Evolutionary conservation across 2,797 vertebrate species (phyloP).

Genomic region (Picus viridis): DNA sequence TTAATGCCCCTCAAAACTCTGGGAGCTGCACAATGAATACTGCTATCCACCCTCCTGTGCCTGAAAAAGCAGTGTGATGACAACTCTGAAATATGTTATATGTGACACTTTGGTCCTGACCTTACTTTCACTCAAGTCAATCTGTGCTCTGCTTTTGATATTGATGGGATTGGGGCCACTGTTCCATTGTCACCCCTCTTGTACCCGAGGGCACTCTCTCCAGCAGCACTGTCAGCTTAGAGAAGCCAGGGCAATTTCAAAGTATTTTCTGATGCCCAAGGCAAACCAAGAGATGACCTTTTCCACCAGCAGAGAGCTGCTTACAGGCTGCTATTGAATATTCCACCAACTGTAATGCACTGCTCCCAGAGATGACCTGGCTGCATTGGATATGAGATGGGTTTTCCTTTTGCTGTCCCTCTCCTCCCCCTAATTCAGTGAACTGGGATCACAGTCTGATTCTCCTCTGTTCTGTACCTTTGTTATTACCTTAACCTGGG

Average conservation of each 20-base stretch:
- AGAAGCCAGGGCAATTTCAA: background rate
- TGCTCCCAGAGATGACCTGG: background rate
- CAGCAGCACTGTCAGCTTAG: conserved; percentile 40
- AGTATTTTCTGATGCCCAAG: conserved; percentile 27
- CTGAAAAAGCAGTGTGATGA: background rate
- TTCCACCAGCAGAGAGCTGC: conserved; percentile 25
- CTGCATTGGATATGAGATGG: background rate
- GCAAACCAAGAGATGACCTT: conserved; percentile 43
- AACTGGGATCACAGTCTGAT: background rate
- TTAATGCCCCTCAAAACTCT: background rate
- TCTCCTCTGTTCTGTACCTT: background rate
- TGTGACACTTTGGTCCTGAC: background rate
- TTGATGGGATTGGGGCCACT: conserved; percentile 5
- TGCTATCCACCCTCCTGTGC: background rate
- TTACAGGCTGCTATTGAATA: background rate
- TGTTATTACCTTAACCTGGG: background rate
- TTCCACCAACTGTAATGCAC: background rate
- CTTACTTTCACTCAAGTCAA: background rate
- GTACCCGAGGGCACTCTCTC: background rate
- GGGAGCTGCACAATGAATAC: background rate
- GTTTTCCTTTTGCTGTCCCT: background rate
- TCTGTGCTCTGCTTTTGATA: background rate
- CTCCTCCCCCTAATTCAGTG: background rate
- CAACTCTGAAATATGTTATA: background rate
- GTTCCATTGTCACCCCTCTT: background rate